Base-by-base conservation (phyloP, 23 tunicate species). In the Trididemnum clinides region DNA sequence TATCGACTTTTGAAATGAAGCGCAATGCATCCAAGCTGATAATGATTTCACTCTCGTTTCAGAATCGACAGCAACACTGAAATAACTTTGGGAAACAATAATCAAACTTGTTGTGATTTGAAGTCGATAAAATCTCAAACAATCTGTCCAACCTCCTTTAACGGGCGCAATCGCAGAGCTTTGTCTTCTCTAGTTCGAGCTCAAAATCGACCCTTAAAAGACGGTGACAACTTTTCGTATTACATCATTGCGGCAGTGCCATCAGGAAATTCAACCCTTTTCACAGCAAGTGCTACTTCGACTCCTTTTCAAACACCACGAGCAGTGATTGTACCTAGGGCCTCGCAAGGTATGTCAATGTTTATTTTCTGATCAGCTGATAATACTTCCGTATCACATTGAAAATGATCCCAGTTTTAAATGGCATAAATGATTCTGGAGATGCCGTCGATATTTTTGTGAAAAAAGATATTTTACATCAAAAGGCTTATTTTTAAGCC, bases 171-270 rank as follows among this genome's bases (percentile, higher is more conserved):
- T 4, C 54, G 28, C 1, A 20, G 80, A 15, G 26, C 80, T 2
- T 4, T 7, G 2, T 73, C 80, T 15, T 28, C 80, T 2, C 28
- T 36, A 2, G 33, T 73, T 37, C 23, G 80, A 20, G 80, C 80
- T 28, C 54, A 38, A 28, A 73, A 73, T 23, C 80, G 80, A 7
- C 7, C 18, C 7, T 29, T 73, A 6, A 2, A 20, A 21, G 7
- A 22, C 30, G 57, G 57, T 18, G 54, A 20, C 18, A 36, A 15
- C 15, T 73, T 20, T 22, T 19, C 29, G 18, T 73, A 73, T 39
- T 73, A 73, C 80, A 30, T 73, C 57, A 37, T 73, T 73, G 80
- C 57, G 15, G 3, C 80, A 5, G 80, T 73, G 4, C 80, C 80
- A 6, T n/a, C 57, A 2, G 27, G 57, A 73, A 73, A 73, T 26